Base-by-base conservation (phyloP, 2,888 invertebrate species). In the Erannis defoliaria region DNA sequence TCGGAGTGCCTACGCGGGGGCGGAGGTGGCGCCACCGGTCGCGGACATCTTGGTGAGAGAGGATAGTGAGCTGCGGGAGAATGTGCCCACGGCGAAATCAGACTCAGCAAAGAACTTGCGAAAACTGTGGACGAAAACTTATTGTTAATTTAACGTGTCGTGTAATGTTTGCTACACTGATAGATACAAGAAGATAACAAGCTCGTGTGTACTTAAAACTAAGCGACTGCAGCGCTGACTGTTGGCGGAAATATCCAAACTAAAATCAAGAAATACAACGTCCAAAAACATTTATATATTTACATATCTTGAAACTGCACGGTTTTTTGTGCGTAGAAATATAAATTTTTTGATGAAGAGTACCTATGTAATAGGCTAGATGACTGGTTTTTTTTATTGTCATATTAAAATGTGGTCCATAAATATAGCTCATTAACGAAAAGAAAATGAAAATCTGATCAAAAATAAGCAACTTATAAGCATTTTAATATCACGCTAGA, bases 31-130 rank as follows among this genome's bases (percentile, higher is more conserved):
- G 75, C 80, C 80, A 82, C 82, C 77, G 83, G 86, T 82, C 78
- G 94, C 82, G 82, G 97, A 95, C 95, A 96, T 96, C 93, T 96
- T 96, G 76, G 85, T 85, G 82, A 96, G 94, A 81, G 96, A 95
- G 80, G 97, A 96, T 82, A 96, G 94, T 91, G 96, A 96, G 90
- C 96, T 95, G 80, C 97, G 95, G 82, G 97, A 96, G 94, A 97
- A 96, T 82, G 95, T 95, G 78, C 95, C 94, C 85, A 95, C 94
- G 89, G 94, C 86, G 91, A 94, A 93, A 89, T 95, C 94, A 89
- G 95, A 94, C 89, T 97, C 97, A 88, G 96, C 96, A 94, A 97
- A 97, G 88, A 97, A 94, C 93, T 97, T 97, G 87, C 97, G 96
- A 95, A 97, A 97, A 95, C 97, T 97, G 93, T 53, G 72, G 69